Conservation (phyloP, 2,113 vertebrate genomes). For the rabbit (Oryctolagus cuniculus) region DNA sequence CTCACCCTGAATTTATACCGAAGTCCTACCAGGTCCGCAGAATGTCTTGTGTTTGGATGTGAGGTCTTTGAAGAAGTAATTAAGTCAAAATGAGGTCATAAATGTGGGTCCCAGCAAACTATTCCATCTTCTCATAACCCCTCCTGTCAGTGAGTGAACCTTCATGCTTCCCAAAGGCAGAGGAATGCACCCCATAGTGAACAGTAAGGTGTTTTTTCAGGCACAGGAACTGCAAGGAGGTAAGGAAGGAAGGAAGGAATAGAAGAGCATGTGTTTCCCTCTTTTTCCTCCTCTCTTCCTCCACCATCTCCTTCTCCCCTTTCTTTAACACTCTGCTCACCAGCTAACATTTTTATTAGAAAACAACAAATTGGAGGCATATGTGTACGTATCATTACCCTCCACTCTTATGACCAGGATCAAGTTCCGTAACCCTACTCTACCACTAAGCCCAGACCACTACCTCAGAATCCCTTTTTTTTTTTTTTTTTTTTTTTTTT, state of each 20-base stretch:
- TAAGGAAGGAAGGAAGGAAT: background rate
- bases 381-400: background rate
- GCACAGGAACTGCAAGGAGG: background rate
- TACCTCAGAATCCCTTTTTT: too few species aligned
- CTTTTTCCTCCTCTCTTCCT: too few species aligned
- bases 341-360: background rate
- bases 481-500: too few species aligned
- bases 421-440: background rate
- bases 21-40: background rate
- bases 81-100: background rate
- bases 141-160: background rate
- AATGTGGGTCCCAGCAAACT: background rate
- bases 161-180: background rate
- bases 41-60: background rate
- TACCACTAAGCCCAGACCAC: background rate
- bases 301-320: background rate
- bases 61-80: background rate
- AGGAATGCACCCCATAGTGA: background rate
- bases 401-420: background rate
- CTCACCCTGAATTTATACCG: rapidly evolving
- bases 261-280: background rate
- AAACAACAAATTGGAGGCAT: background rate
- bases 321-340: background rate
- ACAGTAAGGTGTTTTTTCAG: background rate
- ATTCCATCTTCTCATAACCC: background rate